Base-by-base conservation (phyloP, 2,888 invertebrate species). In the Perdita meconis region DNA sequence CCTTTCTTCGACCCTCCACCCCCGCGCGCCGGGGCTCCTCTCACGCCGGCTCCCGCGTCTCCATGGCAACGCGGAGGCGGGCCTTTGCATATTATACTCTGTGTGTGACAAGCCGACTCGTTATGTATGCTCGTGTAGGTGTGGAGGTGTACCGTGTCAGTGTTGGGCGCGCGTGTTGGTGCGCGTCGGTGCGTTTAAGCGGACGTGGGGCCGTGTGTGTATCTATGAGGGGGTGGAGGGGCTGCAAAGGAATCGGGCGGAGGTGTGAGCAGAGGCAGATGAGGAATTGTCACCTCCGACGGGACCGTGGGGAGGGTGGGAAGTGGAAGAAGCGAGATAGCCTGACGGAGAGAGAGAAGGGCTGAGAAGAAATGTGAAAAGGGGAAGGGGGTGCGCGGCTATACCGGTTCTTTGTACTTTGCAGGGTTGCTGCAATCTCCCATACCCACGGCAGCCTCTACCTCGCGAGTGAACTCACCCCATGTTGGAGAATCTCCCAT, bases 51-150 rank as follows among this genome's bases (percentile, higher is more conserved):
- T 84, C 83, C 72, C 61, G 64, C 80, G 91, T 92, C 84, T 81
- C 92, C 90, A 91, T 90, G 88, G 90, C 67, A 89, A 92, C 91
- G 84, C 75, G 90, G 89, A 87, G 92, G 91, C 91, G 92, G 91
- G 89, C 86, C 92, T 92, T 92, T 92, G 92, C 91, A 92, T 92
- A 92, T 92, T 91, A 92, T 89, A 89, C 90, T 88, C 88, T 89
- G 89, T 90, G 88, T 91, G 91, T 89, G 91, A 91, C 90, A 90
- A 91, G 89, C 88, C 85, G 88, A 85, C 88, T 87, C 86, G 87
- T 87, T 89, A 87, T 83, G 84, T 85, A 85, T 86, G 87, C 84
- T 80, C 81, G 85, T 87, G 78, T 79, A 70, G 55, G 78, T 75
- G 85, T 67, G 71, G 65, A 71, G 57, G 77, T 74, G 65, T 60